These are phyloP conservation scores for Nephila pilipes DNA, from an alignment of 1,140 invertebrate genomes.

Conservation along the genomic window DNA sequence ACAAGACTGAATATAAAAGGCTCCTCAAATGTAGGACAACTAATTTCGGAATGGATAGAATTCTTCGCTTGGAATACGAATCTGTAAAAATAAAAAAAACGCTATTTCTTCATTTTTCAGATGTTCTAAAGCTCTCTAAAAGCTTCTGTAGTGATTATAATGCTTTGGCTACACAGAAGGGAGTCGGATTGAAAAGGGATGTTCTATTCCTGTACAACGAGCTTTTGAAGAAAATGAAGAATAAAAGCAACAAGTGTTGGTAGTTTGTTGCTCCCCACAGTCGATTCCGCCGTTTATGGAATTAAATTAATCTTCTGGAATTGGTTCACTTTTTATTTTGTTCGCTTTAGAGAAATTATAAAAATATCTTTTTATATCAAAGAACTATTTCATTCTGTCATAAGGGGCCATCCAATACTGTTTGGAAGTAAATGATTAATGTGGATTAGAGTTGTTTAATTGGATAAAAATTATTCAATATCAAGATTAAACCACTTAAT, in stretches of 20 bases:
- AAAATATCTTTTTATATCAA: no score
- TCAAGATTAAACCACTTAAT: no score
- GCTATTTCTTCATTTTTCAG: background rate
- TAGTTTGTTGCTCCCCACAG: background rate
- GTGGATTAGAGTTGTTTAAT: no score
- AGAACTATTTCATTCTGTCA: no score
- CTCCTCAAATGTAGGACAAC: constrained; percentile 29
- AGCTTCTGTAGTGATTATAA: background rate
- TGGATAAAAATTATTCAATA: no score
- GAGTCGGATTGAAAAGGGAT: background rate
- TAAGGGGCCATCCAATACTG: background rate
- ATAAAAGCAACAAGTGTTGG: background rate
- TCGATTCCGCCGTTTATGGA: background rate
- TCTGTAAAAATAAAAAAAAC: background rate
- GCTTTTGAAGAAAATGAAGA: background rate
- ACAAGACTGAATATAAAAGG: background rate
- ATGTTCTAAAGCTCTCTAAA: background rate
- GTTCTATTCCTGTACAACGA: background rate
- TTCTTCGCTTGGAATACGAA: background rate
- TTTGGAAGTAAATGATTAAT: background rate
- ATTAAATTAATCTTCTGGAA: constrained; percentile 1
- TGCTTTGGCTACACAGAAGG: background rate
- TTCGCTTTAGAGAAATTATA: background rate
- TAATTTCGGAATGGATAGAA: background rate
- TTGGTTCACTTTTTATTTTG: background rate